Conservation (phyloP, 2,113 vertebrate species). For the Calidris pygmaea region DNA sequence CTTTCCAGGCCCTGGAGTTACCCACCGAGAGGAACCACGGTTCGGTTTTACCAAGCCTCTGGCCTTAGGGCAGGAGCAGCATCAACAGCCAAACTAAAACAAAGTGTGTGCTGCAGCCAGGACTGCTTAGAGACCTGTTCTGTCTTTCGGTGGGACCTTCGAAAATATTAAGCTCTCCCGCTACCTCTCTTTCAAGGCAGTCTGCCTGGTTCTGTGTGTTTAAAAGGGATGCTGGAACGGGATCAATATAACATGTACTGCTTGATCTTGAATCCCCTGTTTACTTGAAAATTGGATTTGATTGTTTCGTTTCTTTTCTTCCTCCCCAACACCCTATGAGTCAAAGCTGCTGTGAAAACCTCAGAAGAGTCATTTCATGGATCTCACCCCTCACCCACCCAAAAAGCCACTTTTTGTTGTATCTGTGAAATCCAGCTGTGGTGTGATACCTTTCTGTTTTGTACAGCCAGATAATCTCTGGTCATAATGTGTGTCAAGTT, state of each 20-base stretch:
- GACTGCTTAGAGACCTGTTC: not conserved
- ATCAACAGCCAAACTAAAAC: not conserved
- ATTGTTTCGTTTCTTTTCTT: not conserved
- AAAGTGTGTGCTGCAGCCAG: not conserved
- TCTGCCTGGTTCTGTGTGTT: not conserved
- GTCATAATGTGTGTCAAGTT: fast-evolving
- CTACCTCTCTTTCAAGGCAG: not conserved
- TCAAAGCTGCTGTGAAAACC: not conserved
- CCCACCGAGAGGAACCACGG: not conserved
- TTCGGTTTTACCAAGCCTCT: not conserved
- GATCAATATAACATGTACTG: not conserved
- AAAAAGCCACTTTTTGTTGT: not conserved
- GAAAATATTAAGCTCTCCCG: not conserved
- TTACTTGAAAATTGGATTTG: not conserved
- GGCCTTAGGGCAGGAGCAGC: not conserved
- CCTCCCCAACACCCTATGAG: not conserved
- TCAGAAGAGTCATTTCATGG: not conserved
- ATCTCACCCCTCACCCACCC: not conserved
- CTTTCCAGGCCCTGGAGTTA: not conserved
- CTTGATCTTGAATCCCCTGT: not conserved
- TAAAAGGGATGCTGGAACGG: not conserved
- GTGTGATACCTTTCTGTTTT: not conserved
- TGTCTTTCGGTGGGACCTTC: not conserved
- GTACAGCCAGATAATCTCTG: not conserved
- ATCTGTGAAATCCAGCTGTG: not conserved